Evolutionary conservation across 23 tunicate genomes (phyloP).

Genomic region (Styela plicata): DNA sequence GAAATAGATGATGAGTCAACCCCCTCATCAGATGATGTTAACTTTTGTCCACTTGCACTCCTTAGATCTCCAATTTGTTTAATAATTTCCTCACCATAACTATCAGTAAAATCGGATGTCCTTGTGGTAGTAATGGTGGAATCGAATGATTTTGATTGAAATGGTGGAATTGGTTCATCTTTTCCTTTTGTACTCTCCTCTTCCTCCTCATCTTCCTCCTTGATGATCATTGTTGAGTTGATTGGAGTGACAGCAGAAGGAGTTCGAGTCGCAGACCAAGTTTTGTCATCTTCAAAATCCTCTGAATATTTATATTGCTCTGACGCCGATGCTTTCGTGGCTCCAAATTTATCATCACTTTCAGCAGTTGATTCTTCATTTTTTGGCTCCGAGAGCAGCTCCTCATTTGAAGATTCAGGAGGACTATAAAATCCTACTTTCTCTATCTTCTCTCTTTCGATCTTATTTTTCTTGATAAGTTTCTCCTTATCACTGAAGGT

Average conservation of each 20-base stretch:
- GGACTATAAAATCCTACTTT: conserved; percentile 16
- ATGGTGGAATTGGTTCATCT: neutral
- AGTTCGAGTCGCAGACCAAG: conserved; percentile 33
- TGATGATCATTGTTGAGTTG: neutral
- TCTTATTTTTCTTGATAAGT: neutral
- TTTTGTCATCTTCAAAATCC: conserved; percentile 34
- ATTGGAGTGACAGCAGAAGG: conserved; percentile 12
- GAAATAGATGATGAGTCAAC: conserved; percentile 10
- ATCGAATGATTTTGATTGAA: neutral
- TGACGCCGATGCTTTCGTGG: conserved; percentile 3
- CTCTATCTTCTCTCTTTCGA: neutral
- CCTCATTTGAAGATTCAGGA: neutral
- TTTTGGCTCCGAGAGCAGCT: neutral
- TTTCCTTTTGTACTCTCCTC: neutral
- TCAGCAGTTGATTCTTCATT: neutral
- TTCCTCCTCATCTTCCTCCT: conserved; percentile 13
- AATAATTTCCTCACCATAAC: neutral
- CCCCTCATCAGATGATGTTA: conserved; percentile 11
- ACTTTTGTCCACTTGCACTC: conserved; percentile 22
- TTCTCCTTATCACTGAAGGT: conserved; percentile 26
- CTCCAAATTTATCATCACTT: neutral
- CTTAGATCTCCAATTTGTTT: neutral
- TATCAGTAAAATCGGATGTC: neutral
- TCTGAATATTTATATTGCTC: conserved; percentile 23
- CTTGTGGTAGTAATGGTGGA: neutral